Conservation (phyloP, 2,888 invertebrate species). For the Diaperis boleti region DNA sequence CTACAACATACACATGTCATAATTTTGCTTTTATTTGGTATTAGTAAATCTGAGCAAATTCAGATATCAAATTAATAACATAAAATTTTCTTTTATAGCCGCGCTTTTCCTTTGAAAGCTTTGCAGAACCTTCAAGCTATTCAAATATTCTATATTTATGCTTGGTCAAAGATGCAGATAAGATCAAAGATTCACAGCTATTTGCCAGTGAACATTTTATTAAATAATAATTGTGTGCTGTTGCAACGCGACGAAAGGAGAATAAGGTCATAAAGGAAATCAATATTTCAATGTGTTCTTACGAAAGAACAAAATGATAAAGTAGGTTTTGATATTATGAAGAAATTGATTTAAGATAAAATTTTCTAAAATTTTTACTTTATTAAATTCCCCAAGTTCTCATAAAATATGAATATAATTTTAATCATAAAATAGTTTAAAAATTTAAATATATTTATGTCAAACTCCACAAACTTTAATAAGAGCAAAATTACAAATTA, state of each 20-base stretch:
- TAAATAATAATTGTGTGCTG: constrained; percentile 31
- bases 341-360: constrained; percentile 29
- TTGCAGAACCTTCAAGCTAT: constrained; percentile 5
- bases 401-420: constrained; percentile 6
- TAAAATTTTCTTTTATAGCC: constrained; percentile 13
- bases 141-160: constrained; percentile 25
- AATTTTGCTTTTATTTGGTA: too few relatives aligned
- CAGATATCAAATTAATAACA: constrained; percentile 25
- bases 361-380: constrained; percentile 21
- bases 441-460: too few relatives aligned
- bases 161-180: constrained; percentile 30
- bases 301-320: constrained; percentile 19
- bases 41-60: too few relatives aligned
- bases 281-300: constrained; percentile 20
- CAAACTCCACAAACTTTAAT: too few relatives aligned
- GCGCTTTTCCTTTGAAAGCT: constrained; percentile 2
- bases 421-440: constrained; percentile 8
- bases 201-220: constrained; percentile 35
- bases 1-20: constrained; percentile 16
- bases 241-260: constrained; percentile 9
- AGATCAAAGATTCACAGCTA: constrained; percentile 46
- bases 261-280: background rate
- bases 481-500: too few relatives aligned
- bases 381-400: constrained; percentile 25
- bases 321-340: constrained; percentile 34